These are phyloP conservation scores for Eidolon helvum DNA, from an alignment of 2,113 vertebrate species.

Conservation along the genomic window DNA sequence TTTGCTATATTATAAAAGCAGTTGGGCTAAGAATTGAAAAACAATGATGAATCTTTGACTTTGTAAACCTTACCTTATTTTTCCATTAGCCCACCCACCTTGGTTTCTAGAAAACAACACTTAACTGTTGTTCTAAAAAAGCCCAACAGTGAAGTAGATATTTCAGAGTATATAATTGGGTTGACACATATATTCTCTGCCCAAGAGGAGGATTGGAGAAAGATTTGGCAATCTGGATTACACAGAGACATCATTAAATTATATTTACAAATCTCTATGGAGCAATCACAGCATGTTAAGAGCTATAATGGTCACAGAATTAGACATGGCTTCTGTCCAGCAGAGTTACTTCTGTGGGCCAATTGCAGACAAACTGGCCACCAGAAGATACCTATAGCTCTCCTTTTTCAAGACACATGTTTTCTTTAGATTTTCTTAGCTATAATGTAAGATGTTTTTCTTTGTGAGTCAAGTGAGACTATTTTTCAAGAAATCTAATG, in stretches of 20 bases:
- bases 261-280: constrained; percentile 54
- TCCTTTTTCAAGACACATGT: neutral
- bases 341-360: neutral
- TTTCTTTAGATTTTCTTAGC: constrained; percentile 23
- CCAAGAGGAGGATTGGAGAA: neutral
- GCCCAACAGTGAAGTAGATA: neutral
- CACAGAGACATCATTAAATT: constrained; percentile 54
- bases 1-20: neutral
- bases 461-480: constrained; percentile 17
- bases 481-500: neutral
- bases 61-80: neutral
- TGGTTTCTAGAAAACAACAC: neutral
- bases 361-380: neutral
- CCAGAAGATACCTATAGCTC: neutral
- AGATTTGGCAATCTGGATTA: constrained; percentile 45
- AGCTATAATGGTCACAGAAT: neutral
- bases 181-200: neutral
- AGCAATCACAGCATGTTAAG: neutral
- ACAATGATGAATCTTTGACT: neutral
- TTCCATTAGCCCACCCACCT: neutral
- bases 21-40: neutral
- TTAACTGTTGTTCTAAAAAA: neutral
- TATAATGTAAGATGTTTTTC: constrained; percentile 27
- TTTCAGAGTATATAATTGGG: neutral
- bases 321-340: constrained; percentile 27